These are phyloP conservation scores for Thymallus thymallus DNA, from an alignment of 2,113 vertebrate species.

Conservation along the genomic window DNA sequence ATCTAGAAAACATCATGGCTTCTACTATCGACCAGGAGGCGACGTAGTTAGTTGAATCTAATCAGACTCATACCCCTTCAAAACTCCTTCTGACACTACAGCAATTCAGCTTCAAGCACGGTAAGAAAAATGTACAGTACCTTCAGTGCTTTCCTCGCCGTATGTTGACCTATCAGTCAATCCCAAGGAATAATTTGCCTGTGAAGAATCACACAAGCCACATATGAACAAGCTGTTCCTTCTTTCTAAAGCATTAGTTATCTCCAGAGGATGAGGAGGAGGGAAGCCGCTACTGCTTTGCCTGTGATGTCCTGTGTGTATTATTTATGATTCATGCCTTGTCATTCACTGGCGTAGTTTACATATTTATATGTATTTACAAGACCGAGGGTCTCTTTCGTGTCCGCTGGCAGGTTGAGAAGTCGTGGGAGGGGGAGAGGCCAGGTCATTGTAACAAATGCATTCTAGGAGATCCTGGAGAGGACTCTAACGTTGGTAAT, in stretches of 20 bases:
- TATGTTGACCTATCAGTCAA: slow-evolving; percentile 65
- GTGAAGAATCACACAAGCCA: slow-evolving; percentile 59
- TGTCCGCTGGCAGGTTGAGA: slow-evolving; percentile 40
- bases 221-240: slow-evolving; percentile 67
- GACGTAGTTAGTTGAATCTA: neutral
- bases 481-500: too few species aligned
- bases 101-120: neutral
- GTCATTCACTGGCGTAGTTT: slow-evolving; percentile 57
- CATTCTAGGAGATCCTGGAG: too few species aligned
- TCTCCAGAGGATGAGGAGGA: slow-evolving; percentile 42
- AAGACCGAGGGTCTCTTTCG: slow-evolving; percentile 38
- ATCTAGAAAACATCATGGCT: neutral
- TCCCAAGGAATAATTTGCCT: slow-evolving; percentile 63
- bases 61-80: neutral
- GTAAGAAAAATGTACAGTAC: slow-evolving; percentile 19
- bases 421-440: neutral
- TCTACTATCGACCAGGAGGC: neutral
- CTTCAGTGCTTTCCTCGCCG: slow-evolving; percentile 38
- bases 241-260: slow-evolving; percentile 73
- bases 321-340: slow-evolving; percentile 66
- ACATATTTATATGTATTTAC: slow-evolving; percentile 56
- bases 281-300: slow-evolving; percentile 46
- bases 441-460: slow-evolving; percentile 20
- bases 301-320: slow-evolving; percentile 72
- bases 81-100: neutral